phyloP scores from a whole-genome alignment of 2,888 invertebrate genomes.

The Metopia argyrocephala region DNA sequence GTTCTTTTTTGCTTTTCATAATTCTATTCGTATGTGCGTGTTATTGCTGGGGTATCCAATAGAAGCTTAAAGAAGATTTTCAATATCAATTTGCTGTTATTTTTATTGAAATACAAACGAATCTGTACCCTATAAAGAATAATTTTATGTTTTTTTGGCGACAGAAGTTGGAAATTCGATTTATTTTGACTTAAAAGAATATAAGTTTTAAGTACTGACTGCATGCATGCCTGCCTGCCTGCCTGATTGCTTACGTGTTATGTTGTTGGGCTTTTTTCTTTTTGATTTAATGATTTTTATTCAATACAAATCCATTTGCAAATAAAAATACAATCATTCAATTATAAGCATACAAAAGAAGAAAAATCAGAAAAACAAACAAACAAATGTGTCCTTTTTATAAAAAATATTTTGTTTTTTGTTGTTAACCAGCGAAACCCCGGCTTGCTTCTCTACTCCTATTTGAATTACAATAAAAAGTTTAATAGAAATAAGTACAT shows the following conservation, averaged over 20 bases:
- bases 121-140: constrained; percentile 16
- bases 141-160: constrained; percentile 47
- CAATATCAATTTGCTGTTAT: constrained; percentile 17
- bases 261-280: constrained; percentile 14
- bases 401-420: too few relatives aligned
- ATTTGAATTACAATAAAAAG: too few relatives aligned
- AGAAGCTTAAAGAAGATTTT: constrained; percentile 59
- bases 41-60: constrained; percentile 22
- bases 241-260: not conserved
- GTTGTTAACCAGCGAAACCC: too few relatives aligned
- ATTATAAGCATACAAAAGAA: constrained; percentile 14
- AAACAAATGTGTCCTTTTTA: not conserved
- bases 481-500: too few relatives aligned
- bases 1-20: too few relatives aligned
- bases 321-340: constrained; percentile 48
- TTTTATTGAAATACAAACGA: not conserved
- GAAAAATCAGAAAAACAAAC: not conserved
- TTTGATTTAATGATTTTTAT: constrained; percentile 64
- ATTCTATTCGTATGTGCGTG: not conserved
- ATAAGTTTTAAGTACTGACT: constrained; percentile 61
- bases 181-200: constrained; percentile 46
- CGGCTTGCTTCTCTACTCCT: too few relatives aligned
- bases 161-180: constrained; percentile 56
- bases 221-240: constrained; percentile 30
- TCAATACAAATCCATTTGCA: too few relatives aligned